Percentiles rank a stretch among this genome's conserved stretches.
Conservation (phyloP, 2,888 invertebrate genomes). For the Agrilus biguttatus region DNA sequence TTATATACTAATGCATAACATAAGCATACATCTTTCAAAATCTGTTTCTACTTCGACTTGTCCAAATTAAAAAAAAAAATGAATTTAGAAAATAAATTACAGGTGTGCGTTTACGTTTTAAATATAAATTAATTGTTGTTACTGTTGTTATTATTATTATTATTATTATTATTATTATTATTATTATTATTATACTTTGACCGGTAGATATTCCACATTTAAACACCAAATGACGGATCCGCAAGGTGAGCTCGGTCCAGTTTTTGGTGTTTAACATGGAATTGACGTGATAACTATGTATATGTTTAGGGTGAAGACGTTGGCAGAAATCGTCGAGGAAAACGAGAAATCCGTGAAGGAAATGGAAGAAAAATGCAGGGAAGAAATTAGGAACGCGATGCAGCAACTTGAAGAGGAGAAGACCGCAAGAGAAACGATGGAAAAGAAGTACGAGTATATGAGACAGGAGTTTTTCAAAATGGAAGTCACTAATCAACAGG, state of each 20-base stretch:
- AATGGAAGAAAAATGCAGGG: slow-evolving; percentile 9
- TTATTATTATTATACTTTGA: no score
- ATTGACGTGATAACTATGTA: slow-evolving; percentile 27
- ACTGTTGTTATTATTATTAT: no score
- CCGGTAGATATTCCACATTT: neutral
- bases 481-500: slow-evolving; percentile 14
- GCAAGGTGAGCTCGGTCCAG: slow-evolving; percentile 21
- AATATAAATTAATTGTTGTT: no score
- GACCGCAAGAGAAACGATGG: slow-evolving; percentile 6
- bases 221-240: slow-evolving; percentile 13
- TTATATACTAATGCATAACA: no score
- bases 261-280: slow-evolving; percentile 20
- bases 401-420: slow-evolving; percentile 11
- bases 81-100: no score
- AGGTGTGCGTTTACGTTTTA: no score
- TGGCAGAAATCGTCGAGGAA: slow-evolving; percentile 14
- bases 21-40: no score
- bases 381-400: slow-evolving; percentile 13
- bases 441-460: slow-evolving; percentile 15
- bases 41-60: no score
- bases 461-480: slow-evolving; percentile 17
- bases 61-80: no score
- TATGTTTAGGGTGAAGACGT: slow-evolving; percentile 23
- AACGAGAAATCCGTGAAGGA: slow-evolving; percentile 11
- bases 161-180: no score